phyloP scores from a whole-genome alignment of 2,888 invertebrate species.

The Drosophila austrosaltans region DNA sequence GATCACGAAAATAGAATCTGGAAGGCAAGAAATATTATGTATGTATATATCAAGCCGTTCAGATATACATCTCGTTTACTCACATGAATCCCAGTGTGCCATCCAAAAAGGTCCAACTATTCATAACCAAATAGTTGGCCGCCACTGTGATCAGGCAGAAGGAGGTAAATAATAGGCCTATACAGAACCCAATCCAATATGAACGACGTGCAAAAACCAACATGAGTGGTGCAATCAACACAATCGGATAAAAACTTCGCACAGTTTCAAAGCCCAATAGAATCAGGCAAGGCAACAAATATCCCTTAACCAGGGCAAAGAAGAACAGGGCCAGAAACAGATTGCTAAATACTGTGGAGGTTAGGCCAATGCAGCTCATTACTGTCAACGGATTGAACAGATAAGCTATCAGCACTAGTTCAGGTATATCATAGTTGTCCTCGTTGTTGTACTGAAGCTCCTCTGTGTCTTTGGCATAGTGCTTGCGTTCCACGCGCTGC shows the following conservation, averaged over 20 bases:
- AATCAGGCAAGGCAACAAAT: slow-evolving; percentile 86
- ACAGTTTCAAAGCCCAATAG: slow-evolving; percentile 91
- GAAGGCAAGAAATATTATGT: slow-evolving; percentile 41
- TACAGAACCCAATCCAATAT: slow-evolving; percentile 27
- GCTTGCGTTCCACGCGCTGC: slow-evolving; percentile 84
- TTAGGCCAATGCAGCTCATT: slow-evolving; percentile 93
- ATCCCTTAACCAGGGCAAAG: slow-evolving; percentile 88
- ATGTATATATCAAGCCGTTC: not conserved
- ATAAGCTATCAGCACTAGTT: slow-evolving; percentile 91
- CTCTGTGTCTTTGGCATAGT: slow-evolving; percentile 86
- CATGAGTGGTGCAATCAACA: slow-evolving; percentile 92
- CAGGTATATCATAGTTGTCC: slow-evolving; percentile 84
- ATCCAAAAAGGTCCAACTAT: slow-evolving; percentile 87
- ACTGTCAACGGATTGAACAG: slow-evolving; percentile 95
- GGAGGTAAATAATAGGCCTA: slow-evolving; percentile 58
- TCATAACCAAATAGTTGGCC: slow-evolving; percentile 85
- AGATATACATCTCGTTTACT: slow-evolving; percentile 80
- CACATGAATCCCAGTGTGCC: slow-evolving; percentile 93
- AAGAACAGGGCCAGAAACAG: slow-evolving; percentile 90
- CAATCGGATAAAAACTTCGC: slow-evolving; percentile 92
- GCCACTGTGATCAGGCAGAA: slow-evolving; percentile 61
- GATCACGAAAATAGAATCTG: slow-evolving; percentile 94
- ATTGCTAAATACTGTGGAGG: slow-evolving; percentile 95
- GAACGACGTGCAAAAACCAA: slow-evolving; percentile 83
- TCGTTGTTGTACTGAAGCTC: slow-evolving; percentile 84